A percentile compares a stretch with the other conserved stretches of the same genome.
Conservation (phyloP, 1,140 invertebrate species). For the silkworm (Bombyx mori) region ASM3026992v2 NC_085124.1:5277001-5277500, state of each 20-base stretch:
- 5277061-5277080: no score
- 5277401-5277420: conserved; percentile 31
- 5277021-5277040: no score
- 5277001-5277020: no score
- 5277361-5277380: conserved; percentile 36
- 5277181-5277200: no score
- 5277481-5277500: conserved; percentile 25
- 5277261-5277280: conserved; percentile 28
- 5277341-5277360: conserved; percentile 46
- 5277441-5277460: conserved; percentile 34
- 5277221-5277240: conserved; percentile 18
- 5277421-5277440: conserved; percentile 26
- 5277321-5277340: conserved; percentile 50
- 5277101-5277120: no score
- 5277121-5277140: no score
- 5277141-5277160: no score
- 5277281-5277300: conserved; percentile 62
- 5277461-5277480: conserved; percentile 36
- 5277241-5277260: conserved; percentile 36
- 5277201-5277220: conserved; percentile 9
- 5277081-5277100: no score
- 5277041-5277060: no score
- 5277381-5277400: conserved; percentile 64
- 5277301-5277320: conserved; percentile 45
- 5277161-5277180: no score